Conservation (phyloP, 2,113 vertebrate species). For the Monopterus albus region DNA sequence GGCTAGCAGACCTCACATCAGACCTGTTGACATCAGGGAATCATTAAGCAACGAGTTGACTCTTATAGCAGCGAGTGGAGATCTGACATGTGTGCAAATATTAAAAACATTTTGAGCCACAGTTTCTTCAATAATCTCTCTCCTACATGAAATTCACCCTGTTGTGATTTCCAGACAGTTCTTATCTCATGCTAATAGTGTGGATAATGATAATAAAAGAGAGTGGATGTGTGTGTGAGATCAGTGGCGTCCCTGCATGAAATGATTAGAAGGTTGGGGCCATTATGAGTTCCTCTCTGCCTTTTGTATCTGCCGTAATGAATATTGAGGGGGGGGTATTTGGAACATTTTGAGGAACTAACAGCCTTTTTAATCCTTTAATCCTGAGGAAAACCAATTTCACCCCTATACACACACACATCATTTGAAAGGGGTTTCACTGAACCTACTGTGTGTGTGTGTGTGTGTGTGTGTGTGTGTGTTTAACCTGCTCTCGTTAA, state of each 20-base stretch:
- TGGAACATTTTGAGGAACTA: slow-evolving; percentile 96
- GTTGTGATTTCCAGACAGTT: slow-evolving; percentile 72
- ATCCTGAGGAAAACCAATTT: slow-evolving; percentile 97
- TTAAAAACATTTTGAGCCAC: slow-evolving; percentile 45
- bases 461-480: slow-evolving; percentile 56
- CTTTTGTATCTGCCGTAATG: slow-evolving; percentile 92
- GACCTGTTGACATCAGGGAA: slow-evolving; percentile 62
- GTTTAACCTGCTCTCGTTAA: slow-evolving; percentile 95
- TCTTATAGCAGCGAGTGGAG: slow-evolving; percentile 9
- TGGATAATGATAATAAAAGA: slow-evolving; percentile 78
- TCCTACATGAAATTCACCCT: slow-evolving; percentile 39
- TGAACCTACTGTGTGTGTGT: slow-evolving; percentile 63
- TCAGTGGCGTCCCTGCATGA: slow-evolving; percentile 73
- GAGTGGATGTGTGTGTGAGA: slow-evolving; percentile 52
- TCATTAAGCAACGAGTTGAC: slow-evolving; percentile 39
- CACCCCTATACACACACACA: slow-evolving; percentile 68
- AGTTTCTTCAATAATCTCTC: slow-evolving; percentile 60
- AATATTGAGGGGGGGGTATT: slow-evolving; percentile 91
- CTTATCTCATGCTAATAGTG: slow-evolving; percentile 81
- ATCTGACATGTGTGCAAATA: slow-evolving; percentile 37
- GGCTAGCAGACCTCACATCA: slow-evolving; percentile 34
- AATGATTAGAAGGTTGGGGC: slow-evolving; percentile 80
- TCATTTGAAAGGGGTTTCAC: slow-evolving; percentile 63
- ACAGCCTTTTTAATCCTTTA: slow-evolving; percentile 94
- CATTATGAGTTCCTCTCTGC: slow-evolving; percentile 81